phyloP scores from a whole-genome alignment of 2,888 invertebrate species.

The Xestia c-nigrum region DNA sequence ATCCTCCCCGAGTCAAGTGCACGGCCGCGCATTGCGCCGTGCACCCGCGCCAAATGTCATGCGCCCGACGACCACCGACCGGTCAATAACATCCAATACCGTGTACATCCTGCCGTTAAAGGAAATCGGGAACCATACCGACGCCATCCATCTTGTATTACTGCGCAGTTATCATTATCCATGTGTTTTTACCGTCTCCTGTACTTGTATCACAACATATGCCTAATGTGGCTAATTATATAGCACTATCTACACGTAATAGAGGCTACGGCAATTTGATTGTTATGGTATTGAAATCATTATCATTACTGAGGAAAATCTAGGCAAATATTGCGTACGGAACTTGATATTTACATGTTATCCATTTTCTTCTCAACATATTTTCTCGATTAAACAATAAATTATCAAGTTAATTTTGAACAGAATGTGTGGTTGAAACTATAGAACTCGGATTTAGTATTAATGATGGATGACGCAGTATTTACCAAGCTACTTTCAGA shows the following conservation, averaged over 20 bases:
- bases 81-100: constrained; percentile 82
- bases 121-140: constrained; percentile 10
- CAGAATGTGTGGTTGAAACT: neutral
- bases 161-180: constrained; percentile 18
- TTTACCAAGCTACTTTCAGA: constrained; percentile 42
- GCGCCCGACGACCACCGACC: constrained; percentile 74
- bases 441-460: constrained; percentile 11
- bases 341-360: neutral
- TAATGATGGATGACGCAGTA: constrained; percentile 46
- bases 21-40: constrained; percentile 83
- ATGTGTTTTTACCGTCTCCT: neutral
- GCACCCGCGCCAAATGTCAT: constrained; percentile 82
- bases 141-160: constrained; percentile 17
- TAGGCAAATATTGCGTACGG: constrained; percentile 15
- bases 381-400: neutral
- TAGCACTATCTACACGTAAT: constrained; percentile 2
- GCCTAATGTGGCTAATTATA: constrained; percentile 10
- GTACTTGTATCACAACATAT: constrained; percentile 11
- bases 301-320: constrained; percentile 25
- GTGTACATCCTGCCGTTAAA: constrained; percentile 34
- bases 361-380: neutral
- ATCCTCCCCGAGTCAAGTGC: constrained; percentile 86
- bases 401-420: neutral
- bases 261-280: neutral
- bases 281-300: constrained; percentile 31